Conservation (phyloP, 2,113 vertebrate genomes). For the Eupsittula cactorum region DNA sequence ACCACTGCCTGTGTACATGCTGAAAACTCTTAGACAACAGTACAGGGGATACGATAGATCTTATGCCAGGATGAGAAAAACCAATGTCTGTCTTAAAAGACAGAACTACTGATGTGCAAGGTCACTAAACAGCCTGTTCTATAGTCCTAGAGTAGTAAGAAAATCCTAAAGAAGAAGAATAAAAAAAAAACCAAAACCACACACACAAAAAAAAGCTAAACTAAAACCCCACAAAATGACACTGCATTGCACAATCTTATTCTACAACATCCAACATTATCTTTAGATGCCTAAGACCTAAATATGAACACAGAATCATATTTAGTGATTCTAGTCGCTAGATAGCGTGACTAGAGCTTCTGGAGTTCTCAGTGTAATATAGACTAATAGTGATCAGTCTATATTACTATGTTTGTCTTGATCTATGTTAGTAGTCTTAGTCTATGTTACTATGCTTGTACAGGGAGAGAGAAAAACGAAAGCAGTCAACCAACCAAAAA, state of each 20-base stretch:
- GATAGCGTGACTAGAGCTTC: neutral
- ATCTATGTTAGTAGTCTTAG: neutral
- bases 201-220: neutral
- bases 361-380: neutral
- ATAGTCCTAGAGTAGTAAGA: neutral
- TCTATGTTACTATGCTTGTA: neutral
- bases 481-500: neutral
- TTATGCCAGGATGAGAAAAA: slow-evolving; percentile 24
- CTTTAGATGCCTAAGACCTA: neutral
- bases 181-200: neutral
- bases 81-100: slow-evolving; percentile 29
- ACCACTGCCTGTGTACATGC: neutral
- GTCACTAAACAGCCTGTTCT: neutral
- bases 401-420: neutral
- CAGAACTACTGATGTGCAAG: slow-evolving; percentile 17
- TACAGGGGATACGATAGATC: neutral
- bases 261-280: neutral
- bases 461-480: neutral
- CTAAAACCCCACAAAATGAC: neutral
- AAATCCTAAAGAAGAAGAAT: neutral
- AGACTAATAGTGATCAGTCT: neutral
- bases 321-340: neutral
- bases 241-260: neutral
- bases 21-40: slow-evolving; percentile 13
- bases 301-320: neutral